phyloP scores from a whole-genome alignment of 2,797 vertebrate genomes.

The Tadarida brasiliensis region DNA sequence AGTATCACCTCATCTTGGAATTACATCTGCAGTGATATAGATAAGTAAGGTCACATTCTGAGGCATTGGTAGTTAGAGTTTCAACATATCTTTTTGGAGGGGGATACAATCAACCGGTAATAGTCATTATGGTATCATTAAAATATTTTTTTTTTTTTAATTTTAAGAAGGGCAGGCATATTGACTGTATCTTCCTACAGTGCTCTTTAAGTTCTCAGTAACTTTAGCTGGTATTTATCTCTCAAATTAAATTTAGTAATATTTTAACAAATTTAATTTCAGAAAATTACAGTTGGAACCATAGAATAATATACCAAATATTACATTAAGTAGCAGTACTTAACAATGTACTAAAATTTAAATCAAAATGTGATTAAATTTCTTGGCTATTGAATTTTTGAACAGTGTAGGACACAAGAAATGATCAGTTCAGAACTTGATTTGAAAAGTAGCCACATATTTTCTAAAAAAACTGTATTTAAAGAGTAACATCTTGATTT shows the following conservation, averaged over 20 bases:
- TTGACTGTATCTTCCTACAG: background rate
- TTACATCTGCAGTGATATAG: background rate
- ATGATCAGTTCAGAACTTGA: background rate
- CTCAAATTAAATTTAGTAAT: background rate
- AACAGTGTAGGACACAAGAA: background rate
- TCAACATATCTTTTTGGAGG: background rate
- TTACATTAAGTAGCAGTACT: background rate
- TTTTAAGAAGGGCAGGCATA: background rate
- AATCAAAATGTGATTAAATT: background rate
- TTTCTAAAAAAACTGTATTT: background rate
- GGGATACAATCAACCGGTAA: background rate
- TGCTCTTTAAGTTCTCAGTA: background rate
- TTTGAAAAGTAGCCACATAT: background rate
- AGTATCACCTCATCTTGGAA: background rate
- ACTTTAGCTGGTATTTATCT: background rate
- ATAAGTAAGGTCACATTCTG: background rate
- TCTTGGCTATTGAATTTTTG: background rate
- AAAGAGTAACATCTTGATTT: background rate
- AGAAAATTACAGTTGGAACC: background rate
- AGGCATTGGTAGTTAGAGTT: background rate
- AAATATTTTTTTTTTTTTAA: background rate
- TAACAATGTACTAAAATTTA: background rate
- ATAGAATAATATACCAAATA: background rate
- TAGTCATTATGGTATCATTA: background rate
- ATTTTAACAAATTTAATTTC: background rate